Evolutionary conservation across 2,113 vertebrate species (phyloP).

Genomic region (Desmodus rotundus): DNA sequence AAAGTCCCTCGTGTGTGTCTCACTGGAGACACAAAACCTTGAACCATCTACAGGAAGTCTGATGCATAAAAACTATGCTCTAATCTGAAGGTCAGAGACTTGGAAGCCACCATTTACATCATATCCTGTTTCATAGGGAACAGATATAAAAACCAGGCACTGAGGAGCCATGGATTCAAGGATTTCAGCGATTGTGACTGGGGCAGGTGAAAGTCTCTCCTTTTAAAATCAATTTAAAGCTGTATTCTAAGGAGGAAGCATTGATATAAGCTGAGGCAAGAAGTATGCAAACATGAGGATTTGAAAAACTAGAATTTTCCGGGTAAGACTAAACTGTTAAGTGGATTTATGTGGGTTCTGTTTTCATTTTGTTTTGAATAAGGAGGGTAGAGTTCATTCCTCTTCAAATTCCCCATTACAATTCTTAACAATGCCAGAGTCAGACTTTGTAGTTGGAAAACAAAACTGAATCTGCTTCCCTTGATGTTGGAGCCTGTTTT

Average conservation of each 20-base stretch:
- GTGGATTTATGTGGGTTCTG: neutral
- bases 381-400: neutral
- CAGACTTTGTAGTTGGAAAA: neutral
- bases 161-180: neutral
- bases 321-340: neutral
- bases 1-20: neutral
- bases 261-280: neutral
- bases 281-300: neutral
- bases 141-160: neutral
- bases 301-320: neutral
- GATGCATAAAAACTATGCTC: neutral
- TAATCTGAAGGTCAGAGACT: neutral
- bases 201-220: neutral
- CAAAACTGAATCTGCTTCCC: neutral
- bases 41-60: neutral
- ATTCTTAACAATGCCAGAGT: neutral
- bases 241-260: neutral
- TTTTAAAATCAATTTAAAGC: conserved; percentile 17
- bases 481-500: neutral
- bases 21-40: neutral
- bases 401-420: neutral
- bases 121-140: conserved; percentile 13
- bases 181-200: neutral
- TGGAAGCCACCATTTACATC: neutral
- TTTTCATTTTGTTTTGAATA: conserved; percentile 3